Base-by-base conservation (phyloP, 2,113 vertebrate species). In the Megaceryle maxima region DNA sequence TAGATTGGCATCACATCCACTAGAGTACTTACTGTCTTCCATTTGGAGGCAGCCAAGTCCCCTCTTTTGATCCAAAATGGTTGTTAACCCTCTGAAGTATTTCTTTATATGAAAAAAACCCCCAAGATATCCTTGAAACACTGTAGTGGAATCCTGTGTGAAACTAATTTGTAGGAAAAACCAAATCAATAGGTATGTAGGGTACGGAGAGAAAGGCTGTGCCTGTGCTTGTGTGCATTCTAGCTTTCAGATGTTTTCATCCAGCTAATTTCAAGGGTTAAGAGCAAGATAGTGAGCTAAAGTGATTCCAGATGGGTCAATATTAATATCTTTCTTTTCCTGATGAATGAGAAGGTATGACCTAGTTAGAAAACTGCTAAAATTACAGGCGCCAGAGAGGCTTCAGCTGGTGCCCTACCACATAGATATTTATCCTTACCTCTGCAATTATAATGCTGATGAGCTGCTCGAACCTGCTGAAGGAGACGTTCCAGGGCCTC, bases 221-320 rank as follows among this genome's bases (percentile, higher is more conserved):
- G 90, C 78, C 87, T 92, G 44, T 81, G 82, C 62, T 74, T 88
- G 81, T 86, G 83, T 74, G 83, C 75, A 68, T 82, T 87, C 83
- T 72, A 96, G 78, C 51, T 90, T 87, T 88, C 82, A 81, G 66
- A 83, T 85, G 68, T 87, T 95, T 94, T 83, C 72, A 67, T 57
- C 75, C 92, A 91, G 68, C 87, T 93, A 90, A 96, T 96, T 96
- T 93, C 95, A 98, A 98, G 98, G 98, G 98, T 98, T 98, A 98
- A 99, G 96, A 97, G 95, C 73, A 90, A 98, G 99, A 99, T 99
- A 99, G 98, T 97, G 89, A 24, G n/a, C 95, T 97, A 99, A 99
- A 99, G 98, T 99, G 98, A 98, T 98, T 99, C 99, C 99, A 99
- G 99, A 99, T 99, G 99, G 98, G 98, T 98, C 98, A 98, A 99